These are phyloP conservation scores for Sakesphorus luctuosus DNA, from an alignment of 2,113 vertebrate genomes.

Conservation along the genomic window DNA sequence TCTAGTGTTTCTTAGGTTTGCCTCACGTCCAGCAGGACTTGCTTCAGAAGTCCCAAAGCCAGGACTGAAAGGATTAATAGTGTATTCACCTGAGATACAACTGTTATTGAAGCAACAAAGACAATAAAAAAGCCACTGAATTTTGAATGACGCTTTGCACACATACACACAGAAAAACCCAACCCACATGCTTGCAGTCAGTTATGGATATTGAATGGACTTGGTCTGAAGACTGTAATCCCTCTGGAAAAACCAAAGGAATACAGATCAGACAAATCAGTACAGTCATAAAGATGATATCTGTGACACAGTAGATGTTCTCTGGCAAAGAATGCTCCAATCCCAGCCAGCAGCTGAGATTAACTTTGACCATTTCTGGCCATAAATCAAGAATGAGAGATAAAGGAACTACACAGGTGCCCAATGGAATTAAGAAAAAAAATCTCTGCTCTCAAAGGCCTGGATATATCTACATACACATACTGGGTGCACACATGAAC, in stretches of 20 bases:
- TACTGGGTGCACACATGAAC: not conserved
- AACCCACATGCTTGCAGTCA: not conserved
- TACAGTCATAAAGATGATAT: constrained; percentile 33
- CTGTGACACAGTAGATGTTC: constrained; percentile 42
- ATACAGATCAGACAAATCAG: not conserved
- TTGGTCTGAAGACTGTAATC: not conserved
- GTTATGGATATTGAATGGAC: not conserved
- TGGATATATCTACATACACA: not conserved
- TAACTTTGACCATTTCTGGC: constrained; percentile 30
- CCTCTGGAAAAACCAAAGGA: not conserved
- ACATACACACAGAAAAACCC: not conserved
- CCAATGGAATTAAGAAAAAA: not conserved
- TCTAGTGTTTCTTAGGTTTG: not conserved
- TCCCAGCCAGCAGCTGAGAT: constrained; percentile 33
- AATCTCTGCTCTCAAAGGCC: not conserved
- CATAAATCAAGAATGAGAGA: constrained; percentile 37
- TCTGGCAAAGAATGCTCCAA: constrained; percentile 33
- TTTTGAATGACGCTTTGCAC: not conserved
- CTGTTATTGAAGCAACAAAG: not conserved
- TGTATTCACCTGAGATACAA: not conserved
- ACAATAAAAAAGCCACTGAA: not conserved
- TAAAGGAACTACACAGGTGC: not conserved
- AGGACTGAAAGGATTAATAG: not conserved
- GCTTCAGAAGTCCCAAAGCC: not conserved
- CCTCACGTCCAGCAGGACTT: not conserved